Evolutionary conservation across 1,140 invertebrate species (phyloP), one percentile per base, ranked within the genome.

Genomic region (Drosophila ercepeae): DNA sequence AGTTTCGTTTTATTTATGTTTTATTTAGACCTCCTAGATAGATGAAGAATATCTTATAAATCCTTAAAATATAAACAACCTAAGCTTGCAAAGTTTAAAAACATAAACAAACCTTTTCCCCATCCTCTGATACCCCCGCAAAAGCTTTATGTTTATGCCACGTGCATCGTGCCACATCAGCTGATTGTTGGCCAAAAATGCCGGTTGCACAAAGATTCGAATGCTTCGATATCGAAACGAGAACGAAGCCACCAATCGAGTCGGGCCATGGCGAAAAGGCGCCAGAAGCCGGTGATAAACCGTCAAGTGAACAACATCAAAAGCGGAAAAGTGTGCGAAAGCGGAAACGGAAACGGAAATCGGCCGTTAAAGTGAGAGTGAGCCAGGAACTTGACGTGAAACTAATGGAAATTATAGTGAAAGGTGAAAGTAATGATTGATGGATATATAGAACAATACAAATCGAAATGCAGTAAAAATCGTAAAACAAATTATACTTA

Each of bases 201-300:
- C 82, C 81, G 82, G 82, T 54, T 76, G 44, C 42, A 58, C 44
- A 41, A 21, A 42, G 14, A 48, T 64, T 4, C 60, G 55, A 64
- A 61, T 21, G 29, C 42, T 72, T 88, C 82, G 76, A 72, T n/a
- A 27, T 86, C 81, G 81, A 84, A 79, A 49, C 39, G 16, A 48
- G 48, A 7, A 39, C 36, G 36, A 32, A 32, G 29, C 14, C 36
- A 34, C 32, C 13, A 42, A 5, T 23, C 49, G 36, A 39, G 36
- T 39, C 36, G 44, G 3, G 52, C 19, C 34, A 7, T 48, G 32
- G 27, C 55, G 34, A 39, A 42, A 71, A 41, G 48, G 29, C 44
- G 70, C 39, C 57, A 84, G 75, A 83, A 75, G 76, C 76, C 79
- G 76, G 72, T 72, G 61, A 76, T 76, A 76, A 76, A 73, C 68